Evolutionary conservation across 2,797 vertebrate species (phyloP), one percentile per base, ranked within the genome.

Genomic region (Synanceia verrucosa): DNA sequence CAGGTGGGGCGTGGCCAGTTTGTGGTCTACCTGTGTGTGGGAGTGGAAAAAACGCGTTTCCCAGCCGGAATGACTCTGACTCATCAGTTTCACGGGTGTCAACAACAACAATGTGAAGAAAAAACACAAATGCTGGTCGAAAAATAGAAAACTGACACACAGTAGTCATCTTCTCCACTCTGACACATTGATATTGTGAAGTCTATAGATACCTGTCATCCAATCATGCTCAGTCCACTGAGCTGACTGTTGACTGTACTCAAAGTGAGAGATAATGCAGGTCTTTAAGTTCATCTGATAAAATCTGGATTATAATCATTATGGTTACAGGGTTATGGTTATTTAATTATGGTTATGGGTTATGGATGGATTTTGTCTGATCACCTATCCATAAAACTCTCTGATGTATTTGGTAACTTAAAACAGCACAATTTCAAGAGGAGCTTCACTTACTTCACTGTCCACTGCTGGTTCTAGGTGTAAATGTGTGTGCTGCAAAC

Each of bases 1-100:
- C 73, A 67, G n/a, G 26, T 2, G 46, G 53, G 84, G 82, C 52
- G 82, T 52, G 78, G 70, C 21, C 37, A 21, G 3, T 13, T 2
- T 5, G 6, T 59, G 14, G 34, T 48, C 18, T 48, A 82, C 79
- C 70, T 79, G 76, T 63, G 21, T 46, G 70, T 62, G 47, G 53
- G 29, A 33, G 63, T 33, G 62, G 43, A 11, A 23, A 18, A 71
- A 67, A 21, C 48, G 19, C 19, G 3, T 41, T 34, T 76, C 16
- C 33, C 41, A 48, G 5, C 2, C 2, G 1, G 2, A 16, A 44
- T 29, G 23, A 65, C 31, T 68, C 58, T 78, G 77, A 86, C 61
- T 83, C 84, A 86, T 39, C 9, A 19, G 64, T 82, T 84, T 79
- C 53, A 71, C 13, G 41, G n/a, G 34, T 16, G 31, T 46, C 5